Evolutionary conservation across 1,140 invertebrate genomes (phyloP).

Genomic region (Micrasema longulum): DNA sequence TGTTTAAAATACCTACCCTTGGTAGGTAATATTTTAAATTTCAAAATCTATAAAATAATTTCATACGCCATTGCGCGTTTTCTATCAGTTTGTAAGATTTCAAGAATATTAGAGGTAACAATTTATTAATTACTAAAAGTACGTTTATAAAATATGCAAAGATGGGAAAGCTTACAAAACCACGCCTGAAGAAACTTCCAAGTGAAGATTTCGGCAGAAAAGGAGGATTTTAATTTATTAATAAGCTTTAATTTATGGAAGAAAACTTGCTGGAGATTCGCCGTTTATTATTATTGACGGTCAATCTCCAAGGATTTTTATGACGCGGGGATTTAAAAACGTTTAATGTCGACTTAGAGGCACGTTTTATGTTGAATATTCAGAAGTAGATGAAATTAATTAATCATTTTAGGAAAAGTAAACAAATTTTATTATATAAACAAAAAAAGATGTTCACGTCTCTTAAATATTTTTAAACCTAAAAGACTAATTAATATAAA

Average conservation of each 20-base stretch:
- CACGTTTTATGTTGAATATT: constrained; percentile 1
- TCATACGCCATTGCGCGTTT: too few species aligned
- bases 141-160: neutral
- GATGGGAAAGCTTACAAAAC: constrained; percentile 2
- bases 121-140: constrained; percentile 6
- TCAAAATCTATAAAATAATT: too few species aligned
- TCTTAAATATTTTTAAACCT: too few species aligned
- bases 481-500: too few species aligned
- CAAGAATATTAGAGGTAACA: too few species aligned
- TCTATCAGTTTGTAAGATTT: too few species aligned
- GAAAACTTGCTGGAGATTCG: constrained; percentile 37
- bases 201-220: constrained; percentile 2
- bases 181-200: neutral
- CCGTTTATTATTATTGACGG: constrained; percentile 41
- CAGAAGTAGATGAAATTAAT: constrained; percentile 12
- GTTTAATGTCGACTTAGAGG: constrained; percentile 4
- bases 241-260: constrained; percentile 42
- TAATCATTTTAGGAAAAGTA: neutral
- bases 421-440: too few species aligned
- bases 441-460: too few species aligned
- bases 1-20: too few species aligned
- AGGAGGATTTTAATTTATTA: constrained; percentile 38
- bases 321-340: constrained; percentile 29
- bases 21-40: too few species aligned
- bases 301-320: constrained; percentile 26